A percentile compares a stretch with the other conserved stretches of the same genome.
Evolutionary conservation across 2,888 invertebrate species (phyloP).

Genomic region (Tenthredo livida): DNA sequence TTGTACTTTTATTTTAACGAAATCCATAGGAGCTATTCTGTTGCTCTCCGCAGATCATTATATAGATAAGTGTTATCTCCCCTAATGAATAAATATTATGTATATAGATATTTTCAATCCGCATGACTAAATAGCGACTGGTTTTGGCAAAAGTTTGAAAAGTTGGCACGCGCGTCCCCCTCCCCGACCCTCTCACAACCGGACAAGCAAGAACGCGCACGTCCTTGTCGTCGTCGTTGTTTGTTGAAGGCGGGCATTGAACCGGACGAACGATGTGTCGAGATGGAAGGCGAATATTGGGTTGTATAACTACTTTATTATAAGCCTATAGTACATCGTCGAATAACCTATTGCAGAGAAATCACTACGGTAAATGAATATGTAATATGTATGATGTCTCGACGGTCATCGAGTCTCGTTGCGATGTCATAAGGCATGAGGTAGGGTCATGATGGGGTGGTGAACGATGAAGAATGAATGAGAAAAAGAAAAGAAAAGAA

Average conservation of each 20-base stretch:
- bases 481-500: background rate
- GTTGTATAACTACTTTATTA: slow-evolving; percentile 43
- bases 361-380: background rate
- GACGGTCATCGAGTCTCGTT: background rate
- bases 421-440: background rate
- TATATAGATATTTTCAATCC: background rate
- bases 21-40: background rate
- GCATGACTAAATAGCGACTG: background rate
- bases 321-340: background rate
- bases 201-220: slow-evolving; percentile 34
- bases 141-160: slow-evolving; percentile 42
- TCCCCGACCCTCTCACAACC: background rate
- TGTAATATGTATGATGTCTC: background rate
- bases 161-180: slow-evolving; percentile 41
- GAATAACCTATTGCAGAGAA: background rate
- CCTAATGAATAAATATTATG: background rate
- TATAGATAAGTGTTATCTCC: background rate
- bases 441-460: background rate
- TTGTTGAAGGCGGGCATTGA: slow-evolving; percentile 43
- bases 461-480: background rate
- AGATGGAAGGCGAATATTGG: slow-evolving; percentile 42
- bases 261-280: slow-evolving; percentile 34
- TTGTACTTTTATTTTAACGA: background rate
- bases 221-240: slow-evolving; percentile 48
- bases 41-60: background rate